These are phyloP conservation scores for Byasa hedistus DNA, from an alignment of 2,888 invertebrate species.

Conservation along the genomic window DNA sequence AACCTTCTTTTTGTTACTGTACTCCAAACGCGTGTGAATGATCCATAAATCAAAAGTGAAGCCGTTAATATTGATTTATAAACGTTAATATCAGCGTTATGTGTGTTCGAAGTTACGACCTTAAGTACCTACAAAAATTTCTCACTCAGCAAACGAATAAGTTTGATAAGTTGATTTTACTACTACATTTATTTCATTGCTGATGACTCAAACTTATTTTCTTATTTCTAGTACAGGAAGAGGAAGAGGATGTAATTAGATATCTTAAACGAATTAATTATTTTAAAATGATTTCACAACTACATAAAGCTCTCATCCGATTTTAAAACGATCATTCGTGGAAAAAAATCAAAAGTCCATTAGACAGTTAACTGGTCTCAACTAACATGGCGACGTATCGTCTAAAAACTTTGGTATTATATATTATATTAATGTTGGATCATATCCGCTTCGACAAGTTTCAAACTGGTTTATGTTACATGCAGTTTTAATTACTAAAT, in stretches of 20 bases:
- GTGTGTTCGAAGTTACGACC: constrained; percentile 4
- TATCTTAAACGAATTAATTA: not conserved
- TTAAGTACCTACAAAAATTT: not conserved
- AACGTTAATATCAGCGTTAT: constrained; percentile 14
- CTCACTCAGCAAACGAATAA: not conserved
- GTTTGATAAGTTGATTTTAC: too few species aligned
- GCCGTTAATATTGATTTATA: constrained; percentile 22
- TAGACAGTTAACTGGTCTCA: constrained; percentile 6
- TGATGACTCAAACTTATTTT: not conserved
- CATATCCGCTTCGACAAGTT: constrained; percentile 1
- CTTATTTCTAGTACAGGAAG: not conserved
- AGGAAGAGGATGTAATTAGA: not conserved
- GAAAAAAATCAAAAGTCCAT: constrained; percentile 11
- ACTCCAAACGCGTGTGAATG: constrained; percentile 5
- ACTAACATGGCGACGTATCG: not conserved
- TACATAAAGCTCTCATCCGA: not conserved
- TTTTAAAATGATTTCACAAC: not conserved
- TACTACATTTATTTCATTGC: not conserved
- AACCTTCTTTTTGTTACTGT: not conserved
- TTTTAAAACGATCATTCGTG: not conserved
- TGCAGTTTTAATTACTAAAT: constrained; percentile 1
- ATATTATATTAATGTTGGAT: constrained; percentile 9
- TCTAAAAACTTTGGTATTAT: not conserved
- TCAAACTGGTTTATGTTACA: not conserved
- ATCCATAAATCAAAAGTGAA: constrained; percentile 18